Conservation (phyloP, 37 sponge, comb jelly and placozoan genomes). For the Halichondria panicea region DNA sequence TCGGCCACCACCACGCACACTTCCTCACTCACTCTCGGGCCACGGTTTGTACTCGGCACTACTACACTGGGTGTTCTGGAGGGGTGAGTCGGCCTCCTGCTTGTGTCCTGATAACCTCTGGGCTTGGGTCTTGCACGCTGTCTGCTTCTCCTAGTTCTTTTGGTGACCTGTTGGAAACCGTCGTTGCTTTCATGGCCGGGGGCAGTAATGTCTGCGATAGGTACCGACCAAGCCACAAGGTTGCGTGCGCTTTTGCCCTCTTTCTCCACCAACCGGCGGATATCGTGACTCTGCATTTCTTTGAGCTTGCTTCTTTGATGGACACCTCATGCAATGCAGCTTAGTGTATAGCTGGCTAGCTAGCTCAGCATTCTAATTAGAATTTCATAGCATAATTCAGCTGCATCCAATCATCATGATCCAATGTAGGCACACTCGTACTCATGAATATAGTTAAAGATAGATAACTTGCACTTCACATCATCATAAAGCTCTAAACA, state of each 20-base stretch:
- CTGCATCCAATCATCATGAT: no score
- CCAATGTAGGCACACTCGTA: no score
- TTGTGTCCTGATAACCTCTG: background rate
- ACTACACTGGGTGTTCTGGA: background rate
- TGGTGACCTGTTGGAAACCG: background rate
- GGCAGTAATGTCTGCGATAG: conserved; percentile 4
- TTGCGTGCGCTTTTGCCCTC: conserved; percentile 64
- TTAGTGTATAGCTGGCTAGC: background rate
- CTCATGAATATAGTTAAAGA: no score
- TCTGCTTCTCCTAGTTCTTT: background rate
- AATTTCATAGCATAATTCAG: background rate
- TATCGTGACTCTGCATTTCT: background rate
- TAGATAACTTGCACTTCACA: no score
- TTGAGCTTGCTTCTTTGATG: background rate
- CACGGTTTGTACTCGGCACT: background rate
- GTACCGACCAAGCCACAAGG: conserved; percentile 56
- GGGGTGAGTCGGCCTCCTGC: background rate
- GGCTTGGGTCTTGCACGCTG: background rate
- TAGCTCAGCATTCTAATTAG: background rate
- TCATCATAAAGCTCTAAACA: no score
- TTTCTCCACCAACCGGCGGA: conserved; percentile 25
- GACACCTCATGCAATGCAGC: background rate
- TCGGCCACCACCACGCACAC: conserved; percentile 44
- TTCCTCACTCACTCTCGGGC: conserved; percentile 35
- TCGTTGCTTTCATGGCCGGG: background rate